Conservation (phyloP, 2,888 invertebrate species). For the Crepidodera aurea region DNA sequence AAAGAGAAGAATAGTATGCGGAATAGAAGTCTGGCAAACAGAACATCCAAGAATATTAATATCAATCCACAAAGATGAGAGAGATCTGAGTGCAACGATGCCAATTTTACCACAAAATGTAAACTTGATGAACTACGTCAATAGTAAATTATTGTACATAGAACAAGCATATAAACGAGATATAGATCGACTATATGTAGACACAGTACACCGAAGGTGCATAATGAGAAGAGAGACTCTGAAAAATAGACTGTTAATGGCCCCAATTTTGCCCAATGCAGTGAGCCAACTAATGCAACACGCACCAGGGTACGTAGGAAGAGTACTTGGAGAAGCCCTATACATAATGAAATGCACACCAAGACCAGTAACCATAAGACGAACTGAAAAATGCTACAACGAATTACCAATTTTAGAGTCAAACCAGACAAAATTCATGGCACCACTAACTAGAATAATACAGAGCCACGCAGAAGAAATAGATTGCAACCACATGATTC, state of each 20-base stretch:
- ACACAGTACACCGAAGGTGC: conserved; percentile 44
- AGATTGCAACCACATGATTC: too few relatives aligned
- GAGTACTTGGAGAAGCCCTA: too few relatives aligned
- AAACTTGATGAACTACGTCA: conserved; percentile 38
- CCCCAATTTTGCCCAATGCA: conserved; percentile 40
- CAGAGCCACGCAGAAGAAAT: conserved; percentile 2
- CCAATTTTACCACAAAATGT: conserved; percentile 4
- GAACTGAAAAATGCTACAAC: too few relatives aligned
- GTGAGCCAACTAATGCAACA: too few relatives aligned
- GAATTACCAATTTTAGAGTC: too few relatives aligned
- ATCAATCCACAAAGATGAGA: too few relatives aligned
- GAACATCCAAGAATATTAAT: conserved; percentile 3
- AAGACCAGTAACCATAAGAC: too few relatives aligned
- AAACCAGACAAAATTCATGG: too few relatives aligned
- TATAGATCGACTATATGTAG: conserved; percentile 38
- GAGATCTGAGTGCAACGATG: not conserved
- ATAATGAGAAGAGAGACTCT: conserved; percentile 45
- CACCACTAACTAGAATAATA: conserved; percentile 30
- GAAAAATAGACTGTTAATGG: conserved; percentile 42
- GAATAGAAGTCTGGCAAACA: conserved; percentile 12
- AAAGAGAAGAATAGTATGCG: conserved; percentile 8
- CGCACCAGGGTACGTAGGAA: too few relatives aligned
- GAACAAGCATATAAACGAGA: conserved; percentile 43
- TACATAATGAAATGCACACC: too few relatives aligned
- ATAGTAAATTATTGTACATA: conserved; percentile 43